Evolutionary conservation across 92 coral and sea anemone species (phyloP).

Genomic region (Galaxea fascicularis): DNA sequence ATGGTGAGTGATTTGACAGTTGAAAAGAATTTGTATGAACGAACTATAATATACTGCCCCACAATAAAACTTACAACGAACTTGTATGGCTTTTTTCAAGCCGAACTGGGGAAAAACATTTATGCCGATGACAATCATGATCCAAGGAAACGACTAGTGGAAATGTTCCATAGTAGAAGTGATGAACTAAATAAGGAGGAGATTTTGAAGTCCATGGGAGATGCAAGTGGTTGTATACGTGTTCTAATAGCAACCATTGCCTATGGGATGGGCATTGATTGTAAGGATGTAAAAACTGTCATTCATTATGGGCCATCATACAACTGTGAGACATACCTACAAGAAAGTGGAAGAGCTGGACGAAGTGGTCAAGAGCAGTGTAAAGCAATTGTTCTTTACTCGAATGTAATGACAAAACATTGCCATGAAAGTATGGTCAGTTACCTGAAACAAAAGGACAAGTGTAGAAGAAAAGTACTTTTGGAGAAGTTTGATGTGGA

Average conservation of each 20-base stretch:
- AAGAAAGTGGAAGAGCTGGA: constrained; percentile 76
- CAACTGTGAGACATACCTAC: constrained; percentile 54
- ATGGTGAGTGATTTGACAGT: constrained; percentile 17
- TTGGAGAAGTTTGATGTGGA: constrained; percentile 45
- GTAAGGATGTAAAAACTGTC: constrained; percentile 48
- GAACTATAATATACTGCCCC: constrained; percentile 48
- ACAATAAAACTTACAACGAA: constrained; percentile 35
- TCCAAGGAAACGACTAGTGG: constrained; percentile 49
- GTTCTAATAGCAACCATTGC: constrained; percentile 68
- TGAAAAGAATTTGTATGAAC: constrained; percentile 5
- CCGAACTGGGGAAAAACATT: constrained; percentile 42
- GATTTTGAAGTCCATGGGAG: constrained; percentile 36
- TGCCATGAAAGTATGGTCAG: constrained; percentile 26
- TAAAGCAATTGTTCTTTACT: constrained; percentile 42
- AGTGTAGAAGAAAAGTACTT: constrained; percentile 44
- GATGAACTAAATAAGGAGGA: constrained; percentile 50
- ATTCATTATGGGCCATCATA: constrained; percentile 68
- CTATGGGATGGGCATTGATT: constrained; percentile 70
- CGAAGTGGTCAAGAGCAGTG: neutral
- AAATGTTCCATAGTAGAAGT: constrained; percentile 69
- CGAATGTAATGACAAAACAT: constrained; percentile 54
- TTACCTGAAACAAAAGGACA: constrained; percentile 27
- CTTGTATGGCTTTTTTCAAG: constrained; percentile 29
- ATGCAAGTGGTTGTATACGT: constrained; percentile 22
- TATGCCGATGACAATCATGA: constrained; percentile 3